These are phyloP conservation scores for Agapornis canus DNA, from an alignment of 2,797 vertebrate species.

Conservation along the genomic window DNA sequence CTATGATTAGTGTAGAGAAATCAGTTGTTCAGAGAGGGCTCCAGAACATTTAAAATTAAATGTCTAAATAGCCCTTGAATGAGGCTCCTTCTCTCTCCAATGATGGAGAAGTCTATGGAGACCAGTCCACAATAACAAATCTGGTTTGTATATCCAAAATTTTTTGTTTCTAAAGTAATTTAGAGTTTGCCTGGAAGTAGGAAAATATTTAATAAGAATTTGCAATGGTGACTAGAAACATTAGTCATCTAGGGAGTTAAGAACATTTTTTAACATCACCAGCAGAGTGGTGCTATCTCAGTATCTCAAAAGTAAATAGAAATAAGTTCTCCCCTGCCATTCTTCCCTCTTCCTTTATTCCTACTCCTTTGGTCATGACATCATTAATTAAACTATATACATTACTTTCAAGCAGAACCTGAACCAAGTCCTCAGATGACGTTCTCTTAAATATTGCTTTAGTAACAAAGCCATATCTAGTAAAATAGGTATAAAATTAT, in stretches of 20 bases:
- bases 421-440: background rate
- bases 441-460: background rate
- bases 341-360: background rate
- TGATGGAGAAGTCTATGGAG: background rate
- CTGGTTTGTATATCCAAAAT: background rate
- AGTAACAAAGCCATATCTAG: background rate
- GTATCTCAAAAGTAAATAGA: background rate
- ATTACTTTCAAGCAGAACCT: background rate
- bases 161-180: background rate
- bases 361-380: background rate
- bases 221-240: background rate
- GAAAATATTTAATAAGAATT: background rate
- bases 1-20: accelerated
- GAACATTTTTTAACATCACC: background rate
- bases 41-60: background rate
- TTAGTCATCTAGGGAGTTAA: background rate
- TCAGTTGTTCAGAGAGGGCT: background rate
- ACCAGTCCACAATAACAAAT: background rate
- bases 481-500: background rate
- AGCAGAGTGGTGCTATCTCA: background rate
- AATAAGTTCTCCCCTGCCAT: background rate
- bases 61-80: background rate
- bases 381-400: background rate
- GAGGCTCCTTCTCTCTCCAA: accelerated
- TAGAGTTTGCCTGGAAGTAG: background rate